Base-by-base conservation (phyloP, 2,797 vertebrate species). In the Enoplosus armatus region DNA sequence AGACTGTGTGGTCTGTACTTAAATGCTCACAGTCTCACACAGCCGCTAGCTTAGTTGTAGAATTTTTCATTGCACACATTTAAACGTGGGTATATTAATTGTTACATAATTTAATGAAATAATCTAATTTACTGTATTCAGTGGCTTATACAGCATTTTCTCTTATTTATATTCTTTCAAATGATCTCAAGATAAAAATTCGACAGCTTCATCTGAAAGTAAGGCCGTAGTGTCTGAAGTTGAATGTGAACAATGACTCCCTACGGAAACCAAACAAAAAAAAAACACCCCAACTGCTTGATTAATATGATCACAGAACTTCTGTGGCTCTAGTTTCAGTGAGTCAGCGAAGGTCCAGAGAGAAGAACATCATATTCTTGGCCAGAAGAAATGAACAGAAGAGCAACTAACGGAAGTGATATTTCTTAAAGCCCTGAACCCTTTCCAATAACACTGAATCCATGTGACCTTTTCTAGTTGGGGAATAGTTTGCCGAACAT, bases 381-480 rank as follows among this genome's bases (percentile, higher is more conserved):
- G 69, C 71, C 70, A 62, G 58, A 58, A 65, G 31, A 71, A 90
- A 84, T 54, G 41, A 83, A 78, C 58, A 74, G 67, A 66, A 75
- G 71, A 75, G 76, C 48, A 77, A 78, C 75, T 84, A 39, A 61
- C 67, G 59, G 75, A 88, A 73, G 86, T 86, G 86, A 91, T 92
- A 93, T 94, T 93, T 93, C 76, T 84, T 87, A 75, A 89, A 86
- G 85, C 91, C 80, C 79, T 92, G 85, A 94, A 91, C 89, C 92
- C 63, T 92, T 89, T 94, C 91, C 92, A 92, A 89, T 87, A 91
- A 89, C 79, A 77, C 76, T 80, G 84, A 86, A 94, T 92, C 90
- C 84, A 83, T 82, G 73, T 93, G 93, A 96, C 94, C 94, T 96
- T 96, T 95, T 85, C 80, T 85, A 61, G 70, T 76, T 47, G 53